Evolutionary conservation across 2,113 vertebrate genomes (phyloP).

Genomic region (Apteryx mantelli): DNA sequence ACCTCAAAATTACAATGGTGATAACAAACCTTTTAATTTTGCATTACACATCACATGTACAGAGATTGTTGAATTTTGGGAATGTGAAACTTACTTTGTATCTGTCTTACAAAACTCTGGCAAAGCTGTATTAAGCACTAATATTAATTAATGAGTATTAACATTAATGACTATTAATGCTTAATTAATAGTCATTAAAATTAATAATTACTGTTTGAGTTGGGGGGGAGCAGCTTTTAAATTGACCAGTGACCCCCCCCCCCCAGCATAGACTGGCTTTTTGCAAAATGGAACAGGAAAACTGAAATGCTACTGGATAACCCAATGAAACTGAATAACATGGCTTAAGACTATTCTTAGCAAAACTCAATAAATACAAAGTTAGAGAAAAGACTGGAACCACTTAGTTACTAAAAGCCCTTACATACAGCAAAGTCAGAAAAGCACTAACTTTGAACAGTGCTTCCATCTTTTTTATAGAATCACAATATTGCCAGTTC

Average conservation of each 20-base stretch:
- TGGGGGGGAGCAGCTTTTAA: not conserved
- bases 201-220: not conserved
- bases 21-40: constrained; percentile 34
- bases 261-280: not conserved
- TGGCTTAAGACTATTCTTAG: not conserved
- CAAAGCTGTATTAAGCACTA: not conserved
- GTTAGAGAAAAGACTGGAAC: not conserved
- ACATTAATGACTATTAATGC: no score
- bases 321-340: not conserved
- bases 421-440: not conserved
- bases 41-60: not conserved
- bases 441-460: not conserved
- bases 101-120: not conserved
- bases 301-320: not conserved
- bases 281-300: not conserved
- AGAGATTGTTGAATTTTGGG: not conserved
- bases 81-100: constrained; percentile 37
- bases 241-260: not conserved
- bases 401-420: not conserved
- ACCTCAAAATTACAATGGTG: not conserved
- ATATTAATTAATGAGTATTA: no score
- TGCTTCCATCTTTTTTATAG: not conserved
- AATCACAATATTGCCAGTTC: not conserved
- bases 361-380: not conserved
- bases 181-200: not conserved